Evolutionary conservation across 2,797 vertebrate genomes (phyloP).

Genomic region (Diplodus puntazzo): DNA sequence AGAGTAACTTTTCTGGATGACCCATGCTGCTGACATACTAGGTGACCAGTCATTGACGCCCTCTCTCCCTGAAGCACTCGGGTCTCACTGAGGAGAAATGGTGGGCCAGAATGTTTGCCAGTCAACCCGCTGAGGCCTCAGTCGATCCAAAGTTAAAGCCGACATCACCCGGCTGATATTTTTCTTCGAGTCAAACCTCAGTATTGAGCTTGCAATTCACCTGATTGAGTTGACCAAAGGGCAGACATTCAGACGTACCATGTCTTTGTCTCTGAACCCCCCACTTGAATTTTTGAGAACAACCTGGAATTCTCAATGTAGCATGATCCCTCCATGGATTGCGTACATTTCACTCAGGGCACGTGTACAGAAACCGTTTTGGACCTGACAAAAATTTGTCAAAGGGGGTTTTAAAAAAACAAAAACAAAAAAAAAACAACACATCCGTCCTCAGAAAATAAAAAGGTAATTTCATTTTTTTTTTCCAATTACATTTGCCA

Average conservation of each 20-base stretch:
- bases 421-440: conserved; percentile 35
- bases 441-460: conserved; percentile 42
- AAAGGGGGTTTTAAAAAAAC: conserved; percentile 38
- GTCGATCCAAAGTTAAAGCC: conserved; percentile 26
- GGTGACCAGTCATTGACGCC: conserved; percentile 67
- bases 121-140: conserved; percentile 32
- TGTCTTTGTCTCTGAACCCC: conserved; percentile 75
- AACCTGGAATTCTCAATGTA: conserved; percentile 62
- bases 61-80: conserved; percentile 57
- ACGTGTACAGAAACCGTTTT: conserved; percentile 51
- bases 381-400: conserved; percentile 53
- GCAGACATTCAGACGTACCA: conserved; percentile 76
- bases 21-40: conserved; percentile 81
- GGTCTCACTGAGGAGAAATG: conserved; percentile 72
- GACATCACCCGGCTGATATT: background rate
- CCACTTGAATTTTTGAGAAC: conserved; percentile 66
- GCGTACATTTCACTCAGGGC: conserved; percentile 66
- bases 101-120: conserved; percentile 76
- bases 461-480: conserved; percentile 36
- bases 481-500: conserved; percentile 66
- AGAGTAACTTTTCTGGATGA: conserved; percentile 87
- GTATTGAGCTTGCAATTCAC: conserved; percentile 23
- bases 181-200: conserved; percentile 12
- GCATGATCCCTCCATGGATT: conserved; percentile 80
- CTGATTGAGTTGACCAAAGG: conserved; percentile 51